phyloP scores from a whole-genome alignment of 2,888 invertebrate genomes.

The Elgonia sp. region DNA sequence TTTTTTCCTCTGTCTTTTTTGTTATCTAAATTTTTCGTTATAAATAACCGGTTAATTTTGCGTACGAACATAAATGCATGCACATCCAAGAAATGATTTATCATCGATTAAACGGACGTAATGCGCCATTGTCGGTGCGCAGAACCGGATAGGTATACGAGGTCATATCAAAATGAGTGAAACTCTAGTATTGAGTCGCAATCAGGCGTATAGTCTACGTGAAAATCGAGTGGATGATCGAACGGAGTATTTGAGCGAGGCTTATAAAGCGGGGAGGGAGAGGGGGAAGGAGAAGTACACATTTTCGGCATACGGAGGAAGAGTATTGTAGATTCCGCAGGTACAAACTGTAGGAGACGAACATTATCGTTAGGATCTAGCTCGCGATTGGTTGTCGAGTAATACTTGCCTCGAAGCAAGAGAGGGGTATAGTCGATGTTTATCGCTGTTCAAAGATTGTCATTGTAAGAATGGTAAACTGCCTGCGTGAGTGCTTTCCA shows the following conservation, averaged over 20 bases:
- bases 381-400: conserved; percentile 77
- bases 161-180: conserved; percentile 82
- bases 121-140: conserved; percentile 83
- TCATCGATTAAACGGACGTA: conserved; percentile 85
- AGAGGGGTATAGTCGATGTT: conserved; percentile 38
- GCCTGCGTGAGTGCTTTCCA: conserved; percentile 50
- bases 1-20: too few species aligned
- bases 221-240: conserved; percentile 69
- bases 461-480: conserved; percentile 50
- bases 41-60: neutral
- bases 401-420: conserved; percentile 60
- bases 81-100: conserved; percentile 82
- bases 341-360: conserved; percentile 75
- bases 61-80: conserved; percentile 48
- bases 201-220: conserved; percentile 81
- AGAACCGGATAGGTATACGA: conserved; percentile 81
- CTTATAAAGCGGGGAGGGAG: conserved; percentile 28
- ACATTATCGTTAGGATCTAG: conserved; percentile 80
- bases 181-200: conserved; percentile 83
- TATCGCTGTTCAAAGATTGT: conserved; percentile 53
- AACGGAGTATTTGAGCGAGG: conserved; percentile 35
- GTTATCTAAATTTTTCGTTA: too few species aligned
- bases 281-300: neutral
- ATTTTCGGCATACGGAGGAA: conserved; percentile 33
- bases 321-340: conserved; percentile 17